Base-by-base conservation (phyloP, 2,888 invertebrate species). In the Aphodius granarius region DNA sequence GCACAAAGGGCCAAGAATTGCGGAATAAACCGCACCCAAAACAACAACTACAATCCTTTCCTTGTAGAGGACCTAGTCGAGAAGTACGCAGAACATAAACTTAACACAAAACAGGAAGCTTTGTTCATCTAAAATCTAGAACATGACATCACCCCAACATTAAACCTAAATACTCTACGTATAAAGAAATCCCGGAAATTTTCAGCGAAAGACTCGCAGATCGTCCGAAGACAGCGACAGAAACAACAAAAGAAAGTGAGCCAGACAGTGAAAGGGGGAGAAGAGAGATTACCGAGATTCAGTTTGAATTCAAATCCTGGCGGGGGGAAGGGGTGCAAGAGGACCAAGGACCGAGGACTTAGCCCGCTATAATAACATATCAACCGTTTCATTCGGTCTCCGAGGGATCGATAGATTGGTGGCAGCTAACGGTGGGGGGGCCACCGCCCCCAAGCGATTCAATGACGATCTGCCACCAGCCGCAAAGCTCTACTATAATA, bases 221-320 rank as follows among this genome's bases (percentile, higher is more conserved):
- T n/a, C n/a, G n/a, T n/a, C n/a, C n/a, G n/a, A n/a, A 43, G 43
- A 43, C 5, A 23, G 23, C 4, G 9, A 23, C 5, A 23, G 43
- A 43, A 43, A 43, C 13, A 43, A 43, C 43, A 43, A 43, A n/a
- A 43, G 43, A 43, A 43, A 43, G 43, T 43, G 43, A 6, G 43
- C 43, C 13, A 43, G 43, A 43, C 43, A 43, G 43, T 43, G 43
- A 43, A 68, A 68, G 68, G 68, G 68, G 68, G 16, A n/a, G 68
- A n/a, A 68, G 19, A 68, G 21, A 20, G 68, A 20, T 68, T 68
- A 68, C 68, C 5, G 18, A 21, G 68, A 68, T 68, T 68, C 68
- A 20, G 68, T 68, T 68, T 68, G 68, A 68, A 68, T 68, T 68
- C 68, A 68, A 68, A 68, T 68, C 68, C 68, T 22, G 43, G 43